These are phyloP conservation scores for Ernsta delagoae DNA, from an alignment of 2,888 invertebrate species.

Conservation along the genomic window DNA sequence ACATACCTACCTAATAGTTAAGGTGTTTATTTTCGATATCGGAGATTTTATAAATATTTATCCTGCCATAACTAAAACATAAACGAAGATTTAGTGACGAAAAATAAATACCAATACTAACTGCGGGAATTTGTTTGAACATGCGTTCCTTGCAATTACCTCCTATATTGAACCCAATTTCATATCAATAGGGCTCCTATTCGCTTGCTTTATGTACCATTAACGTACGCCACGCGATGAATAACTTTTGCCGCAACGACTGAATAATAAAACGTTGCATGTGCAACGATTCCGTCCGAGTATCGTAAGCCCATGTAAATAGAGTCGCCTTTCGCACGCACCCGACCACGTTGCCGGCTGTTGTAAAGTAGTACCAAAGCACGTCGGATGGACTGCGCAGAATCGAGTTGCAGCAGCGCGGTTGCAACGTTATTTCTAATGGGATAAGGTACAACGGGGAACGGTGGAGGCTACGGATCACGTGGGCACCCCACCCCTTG, in stretches of 20 bases:
- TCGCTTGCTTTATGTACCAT: slow-evolving; percentile 13
- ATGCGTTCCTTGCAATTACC: slow-evolving; percentile 14
- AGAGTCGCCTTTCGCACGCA: slow-evolving; percentile 43
- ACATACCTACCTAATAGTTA: background rate
- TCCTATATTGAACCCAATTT: slow-evolving; percentile 13
- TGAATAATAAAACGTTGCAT: slow-evolving; percentile 36
- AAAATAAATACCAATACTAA: background rate
- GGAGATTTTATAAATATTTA: background rate
- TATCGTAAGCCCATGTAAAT: slow-evolving; percentile 24
- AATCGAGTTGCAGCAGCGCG: slow-evolving; percentile 54
- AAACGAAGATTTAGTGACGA: background rate
- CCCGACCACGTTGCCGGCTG: slow-evolving; percentile 40
- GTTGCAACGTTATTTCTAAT: slow-evolving; percentile 38
- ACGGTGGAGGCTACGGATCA: slow-evolving; percentile 53
- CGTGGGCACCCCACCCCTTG: slow-evolving; percentile 50
- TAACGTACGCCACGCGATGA: slow-evolving; percentile 23
- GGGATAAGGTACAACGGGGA: slow-evolving; percentile 44
- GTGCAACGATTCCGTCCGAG: background rate
- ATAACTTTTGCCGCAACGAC: slow-evolving; percentile 31
- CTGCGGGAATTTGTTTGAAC: slow-evolving; percentile 21
- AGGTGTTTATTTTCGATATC: background rate
- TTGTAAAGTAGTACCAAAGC: slow-evolving; percentile 44
- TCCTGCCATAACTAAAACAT: background rate
- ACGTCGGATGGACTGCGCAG: slow-evolving; percentile 57
- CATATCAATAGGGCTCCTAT: slow-evolving; percentile 17